phyloP scores from a whole-genome alignment of 1,140 invertebrate genomes.

The Zaprionus gabonicus region DNA sequence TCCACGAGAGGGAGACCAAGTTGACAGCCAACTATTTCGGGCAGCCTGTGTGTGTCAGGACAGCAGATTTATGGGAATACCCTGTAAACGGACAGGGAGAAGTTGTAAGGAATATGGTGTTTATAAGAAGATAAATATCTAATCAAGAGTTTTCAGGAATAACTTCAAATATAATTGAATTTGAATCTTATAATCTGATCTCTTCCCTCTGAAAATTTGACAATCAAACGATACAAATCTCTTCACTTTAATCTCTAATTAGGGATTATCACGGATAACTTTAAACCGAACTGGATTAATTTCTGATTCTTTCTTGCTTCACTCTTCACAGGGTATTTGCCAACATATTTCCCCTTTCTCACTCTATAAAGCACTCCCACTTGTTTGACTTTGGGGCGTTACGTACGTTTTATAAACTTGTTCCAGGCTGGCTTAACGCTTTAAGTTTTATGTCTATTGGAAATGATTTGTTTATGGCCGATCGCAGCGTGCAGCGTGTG shows the following conservation, averaged over 20 bases:
- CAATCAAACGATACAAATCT: too few species aligned
- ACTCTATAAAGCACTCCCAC: neutral
- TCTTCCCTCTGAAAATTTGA: too few species aligned
- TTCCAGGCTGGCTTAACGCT: constrained; percentile 34
- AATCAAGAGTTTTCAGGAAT: too few species aligned
- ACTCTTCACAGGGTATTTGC: neutral
- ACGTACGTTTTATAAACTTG: constrained; percentile 47
- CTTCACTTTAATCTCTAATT: too few species aligned
- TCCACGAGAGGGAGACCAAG: constrained; percentile 6
- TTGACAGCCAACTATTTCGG: constrained; percentile 37
- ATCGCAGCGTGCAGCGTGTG: constrained; percentile 62
- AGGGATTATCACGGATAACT: too few species aligned
- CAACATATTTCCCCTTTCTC: neutral
- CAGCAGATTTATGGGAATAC: constrained; percentile 60
- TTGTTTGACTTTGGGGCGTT: constrained; percentile 29
- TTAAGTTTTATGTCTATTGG: constrained; percentile 46
- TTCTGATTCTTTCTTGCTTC: too few species aligned
- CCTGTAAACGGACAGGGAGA: neutral
- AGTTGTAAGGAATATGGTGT: neutral
- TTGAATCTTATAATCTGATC: too few species aligned
- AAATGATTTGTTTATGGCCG: constrained; percentile 75
- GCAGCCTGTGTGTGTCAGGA: constrained; percentile 21
- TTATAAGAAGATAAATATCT: neutral
- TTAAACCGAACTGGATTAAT: too few species aligned
- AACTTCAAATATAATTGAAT: too few species aligned